phyloP scores from a whole-genome alignment of 2,797 vertebrate species.

The Enteromius mattozi region DNA sequence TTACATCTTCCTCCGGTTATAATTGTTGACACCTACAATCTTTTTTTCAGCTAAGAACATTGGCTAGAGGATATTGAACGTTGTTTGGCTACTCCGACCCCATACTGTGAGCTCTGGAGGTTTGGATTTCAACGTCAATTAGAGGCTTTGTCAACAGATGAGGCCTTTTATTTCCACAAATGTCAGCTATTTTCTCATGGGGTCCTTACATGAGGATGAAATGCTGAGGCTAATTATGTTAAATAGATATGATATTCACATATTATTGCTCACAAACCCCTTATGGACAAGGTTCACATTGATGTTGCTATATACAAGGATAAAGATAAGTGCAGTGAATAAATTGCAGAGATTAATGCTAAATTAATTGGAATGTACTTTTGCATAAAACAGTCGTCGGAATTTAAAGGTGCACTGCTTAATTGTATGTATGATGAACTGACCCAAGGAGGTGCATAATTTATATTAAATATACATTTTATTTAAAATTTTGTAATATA shows the following conservation, averaged over 20 bases:
- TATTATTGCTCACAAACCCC: neutral
- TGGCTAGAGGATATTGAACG: slow-evolving; percentile 35
- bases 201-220: slow-evolving; percentile 17
- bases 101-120: slow-evolving; percentile 46
- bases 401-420: neutral
- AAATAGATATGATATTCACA: slow-evolving; percentile 44
- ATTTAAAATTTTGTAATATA: neutral
- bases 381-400: neutral
- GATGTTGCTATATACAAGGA: neutral
- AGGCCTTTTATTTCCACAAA: slow-evolving; percentile 51
- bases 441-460: neutral
- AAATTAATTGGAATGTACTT: neutral
- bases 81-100: slow-evolving; percentile 34
- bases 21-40: neutral
- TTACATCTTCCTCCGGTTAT: slow-evolving; percentile 3
- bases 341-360: neutral
- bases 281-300: neutral
- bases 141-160: slow-evolving; percentile 57
- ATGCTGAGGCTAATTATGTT: slow-evolving; percentile 40
- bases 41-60: neutral
- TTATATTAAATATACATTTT: neutral
- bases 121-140: slow-evolving; percentile 58
- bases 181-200: slow-evolving; percentile 45
- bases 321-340: neutral
- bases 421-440: neutral